Conservation (phyloP, 2,888 invertebrate genomes). For the Dione juno region DNA sequence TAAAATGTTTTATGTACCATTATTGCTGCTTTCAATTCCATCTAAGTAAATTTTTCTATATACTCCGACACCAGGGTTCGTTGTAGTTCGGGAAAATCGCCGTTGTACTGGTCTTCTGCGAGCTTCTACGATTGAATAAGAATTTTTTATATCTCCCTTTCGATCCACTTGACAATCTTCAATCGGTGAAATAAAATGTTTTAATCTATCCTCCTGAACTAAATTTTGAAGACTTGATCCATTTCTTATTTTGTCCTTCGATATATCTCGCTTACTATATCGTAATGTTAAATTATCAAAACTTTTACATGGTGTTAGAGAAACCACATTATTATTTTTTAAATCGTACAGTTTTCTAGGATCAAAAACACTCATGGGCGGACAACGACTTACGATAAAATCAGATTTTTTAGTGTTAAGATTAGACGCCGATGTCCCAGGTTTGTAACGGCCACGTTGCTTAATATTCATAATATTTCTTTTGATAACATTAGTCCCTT, state of each 20-base stretch:
- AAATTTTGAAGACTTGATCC: conserved; percentile 76
- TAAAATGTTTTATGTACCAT: conserved; percentile 53
- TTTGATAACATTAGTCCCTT: conserved; percentile 72
- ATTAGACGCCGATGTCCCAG: conserved; percentile 52
- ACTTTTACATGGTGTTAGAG: conserved; percentile 74
- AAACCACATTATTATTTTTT: conserved; percentile 70
- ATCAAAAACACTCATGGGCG: conserved; percentile 70
- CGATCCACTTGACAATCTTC: conserved; percentile 56
- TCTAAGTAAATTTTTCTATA: conserved; percentile 74
- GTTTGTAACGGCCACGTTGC: conserved; percentile 64
- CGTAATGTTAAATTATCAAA: conserved; percentile 75
- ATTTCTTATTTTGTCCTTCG: conserved; percentile 61
- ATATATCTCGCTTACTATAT: conserved; percentile 54
- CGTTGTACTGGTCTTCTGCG: conserved; percentile 61
- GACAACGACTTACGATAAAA: conserved; percentile 70
- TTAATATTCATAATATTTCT: conserved; percentile 75
- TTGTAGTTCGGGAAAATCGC: conserved; percentile 61
- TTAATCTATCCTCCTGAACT: conserved; percentile 66
- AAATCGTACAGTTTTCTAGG: conserved; percentile 69
- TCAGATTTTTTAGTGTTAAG: conserved; percentile 60
- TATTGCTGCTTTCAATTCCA: conserved; percentile 53
- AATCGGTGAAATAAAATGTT: conserved; percentile 67
- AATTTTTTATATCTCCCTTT: conserved; percentile 65
- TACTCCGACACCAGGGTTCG: conserved; percentile 70
- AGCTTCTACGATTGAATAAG: conserved; percentile 71